Base-by-base conservation (phyloP, 2,113 vertebrate species). In the Podarcis cretensis region DNA sequence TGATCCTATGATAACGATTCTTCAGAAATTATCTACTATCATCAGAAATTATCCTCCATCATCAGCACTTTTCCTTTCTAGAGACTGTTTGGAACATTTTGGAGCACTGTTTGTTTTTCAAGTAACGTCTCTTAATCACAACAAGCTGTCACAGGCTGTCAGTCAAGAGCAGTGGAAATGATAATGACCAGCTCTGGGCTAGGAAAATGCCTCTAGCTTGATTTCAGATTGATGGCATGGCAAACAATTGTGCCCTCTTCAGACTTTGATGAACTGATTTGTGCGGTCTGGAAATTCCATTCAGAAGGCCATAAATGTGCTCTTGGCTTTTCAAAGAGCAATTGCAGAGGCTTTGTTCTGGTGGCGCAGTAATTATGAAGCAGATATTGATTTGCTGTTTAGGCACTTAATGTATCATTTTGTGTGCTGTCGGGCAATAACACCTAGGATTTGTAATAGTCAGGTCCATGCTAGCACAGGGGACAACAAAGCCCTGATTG, bases 141-240 rank as follows among this genome's bases (percentile, higher is more conserved):
- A 92, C 89, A 94, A 91, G 86, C 89, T 94, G 91, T 94, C 95
- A 93, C 32, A 87, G 21, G 3, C 30, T 95, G 94, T 94, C 95
- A 95, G 76, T 92, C 91, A 90, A 77, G 87, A 91, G 81, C 81
- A 82, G 48, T 54, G 48, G 54, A 94, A 95, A 96, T 91, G 79
- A 87, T 93, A 93, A 95, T 89, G 90, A 95, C 81, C 89, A 91
- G 83, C 89, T 95, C 91, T 88, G 75, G 89, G 92, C 92, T 91
- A 90, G 89, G 57, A 89, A 95, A 95, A 90, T 90, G 88, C 40
- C 90, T 93, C 35, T 78, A 84, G 84, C 79, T 87, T 74, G 87
- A 95, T 94, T 94, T 91, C 85, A 91, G 83, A 95, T 90, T 94
- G 91, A 91, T 91, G 27, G 73, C 69, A 89, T 80, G 73, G 78